These are phyloP conservation scores for Drepana arcuata DNA, from an alignment of 1,140 invertebrate genomes.

Conservation along the genomic window DNA sequence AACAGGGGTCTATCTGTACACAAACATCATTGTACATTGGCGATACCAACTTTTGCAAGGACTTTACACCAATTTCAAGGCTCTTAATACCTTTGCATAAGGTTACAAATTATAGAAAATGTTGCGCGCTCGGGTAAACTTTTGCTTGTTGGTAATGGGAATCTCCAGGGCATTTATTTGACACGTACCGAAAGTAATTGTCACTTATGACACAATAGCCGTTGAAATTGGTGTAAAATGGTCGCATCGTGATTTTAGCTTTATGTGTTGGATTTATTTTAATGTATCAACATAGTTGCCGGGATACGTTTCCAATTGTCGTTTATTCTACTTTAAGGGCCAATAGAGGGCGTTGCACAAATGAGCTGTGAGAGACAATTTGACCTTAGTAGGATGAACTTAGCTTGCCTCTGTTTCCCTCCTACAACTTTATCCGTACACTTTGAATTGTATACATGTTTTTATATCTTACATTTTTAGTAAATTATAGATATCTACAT, in stretches of 20 bases:
- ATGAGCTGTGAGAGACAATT: too few relatives aligned
- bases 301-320: too few relatives aligned
- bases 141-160: slow-evolving; percentile 17
- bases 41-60: slow-evolving; percentile 2
- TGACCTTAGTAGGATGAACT: too few relatives aligned
- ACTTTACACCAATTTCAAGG: neutral
- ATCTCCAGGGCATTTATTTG: slow-evolving; percentile 47
- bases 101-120: slow-evolving; percentile 12
- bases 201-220: slow-evolving; percentile 28
- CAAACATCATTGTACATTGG: slow-evolving; percentile 41
- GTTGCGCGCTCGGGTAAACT: neutral
- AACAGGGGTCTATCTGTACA: slow-evolving; percentile 49
- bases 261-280: slow-evolving; percentile 39
- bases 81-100: slow-evolving; percentile 10
- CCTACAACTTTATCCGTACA: too few relatives aligned
- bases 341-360: too few relatives aligned
- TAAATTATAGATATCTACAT: too few relatives aligned
- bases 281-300: too few relatives aligned
- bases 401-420: too few relatives aligned
- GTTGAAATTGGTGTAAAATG: slow-evolving; percentile 28
- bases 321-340: too few relatives aligned
- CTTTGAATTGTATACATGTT: too few relatives aligned
- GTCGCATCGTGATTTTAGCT: slow-evolving; percentile 46
- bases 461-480: too few relatives aligned
- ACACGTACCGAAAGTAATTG: slow-evolving; percentile 50